phyloP scores from a whole-genome alignment of 1,140 invertebrate genomes.

The Saccostrea cuccullata region DNA sequence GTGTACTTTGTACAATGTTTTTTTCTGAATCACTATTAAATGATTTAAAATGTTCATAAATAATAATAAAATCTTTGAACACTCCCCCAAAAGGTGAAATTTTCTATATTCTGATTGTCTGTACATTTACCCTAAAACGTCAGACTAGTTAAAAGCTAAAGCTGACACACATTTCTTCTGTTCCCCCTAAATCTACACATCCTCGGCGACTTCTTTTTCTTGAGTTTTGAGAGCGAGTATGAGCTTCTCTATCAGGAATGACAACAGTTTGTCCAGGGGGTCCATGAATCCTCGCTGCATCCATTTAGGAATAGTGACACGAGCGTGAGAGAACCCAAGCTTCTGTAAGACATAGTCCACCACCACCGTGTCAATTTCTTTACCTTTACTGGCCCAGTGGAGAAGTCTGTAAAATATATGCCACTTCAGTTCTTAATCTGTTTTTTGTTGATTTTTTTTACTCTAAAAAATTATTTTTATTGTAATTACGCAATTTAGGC shows the following conservation, averaged over 20 bases:
- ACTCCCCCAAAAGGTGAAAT: no score
- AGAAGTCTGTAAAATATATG: conserved; percentile 86
- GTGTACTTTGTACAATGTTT: no score
- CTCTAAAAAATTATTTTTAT: no score
- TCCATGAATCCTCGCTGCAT: conserved; percentile 98
- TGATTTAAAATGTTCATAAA: no score
- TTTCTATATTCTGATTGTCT: neutral
- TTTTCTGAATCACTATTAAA: no score
- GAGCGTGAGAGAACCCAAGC: conserved; percentile 96
- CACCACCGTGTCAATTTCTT: conserved; percentile 96
- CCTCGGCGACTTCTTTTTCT: conserved; percentile 51
- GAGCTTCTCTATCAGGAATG: conserved; percentile 75
- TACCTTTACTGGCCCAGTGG: conserved; percentile 91
- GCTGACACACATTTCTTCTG: neutral
- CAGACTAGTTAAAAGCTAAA: neutral
- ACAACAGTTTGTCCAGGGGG: conserved; percentile 81
- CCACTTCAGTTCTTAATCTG: no score
- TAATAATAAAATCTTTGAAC: no score
- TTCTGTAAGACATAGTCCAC: conserved; percentile 98
- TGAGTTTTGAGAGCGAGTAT: conserved; percentile 70
- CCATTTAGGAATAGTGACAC: conserved; percentile 99
- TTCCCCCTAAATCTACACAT: neutral
- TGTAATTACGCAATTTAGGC: no score
- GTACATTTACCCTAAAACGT: neutral
- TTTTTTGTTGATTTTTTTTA: no score